phyloP scores from a whole-genome alignment of 1,140 invertebrate genomes.

The Orussus abietinus region DNA sequence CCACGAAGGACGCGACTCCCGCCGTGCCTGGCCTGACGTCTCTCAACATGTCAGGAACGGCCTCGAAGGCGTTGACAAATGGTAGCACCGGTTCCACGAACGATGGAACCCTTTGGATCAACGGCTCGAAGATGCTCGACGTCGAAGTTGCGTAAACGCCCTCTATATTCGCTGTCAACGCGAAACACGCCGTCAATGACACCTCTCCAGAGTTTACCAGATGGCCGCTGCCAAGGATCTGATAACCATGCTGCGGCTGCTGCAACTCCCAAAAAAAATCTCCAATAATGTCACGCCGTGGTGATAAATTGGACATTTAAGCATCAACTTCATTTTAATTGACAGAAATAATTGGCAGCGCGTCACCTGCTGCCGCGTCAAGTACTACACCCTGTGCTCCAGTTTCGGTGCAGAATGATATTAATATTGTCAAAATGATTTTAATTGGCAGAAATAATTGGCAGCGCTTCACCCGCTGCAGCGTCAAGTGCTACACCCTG shows the following conservation, averaged over 20 bases:
- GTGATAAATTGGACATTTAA: too few species aligned
- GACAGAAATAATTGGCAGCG: too few species aligned
- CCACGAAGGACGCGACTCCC: not conserved
- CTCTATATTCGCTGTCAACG: not conserved
- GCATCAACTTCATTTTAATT: too few species aligned
- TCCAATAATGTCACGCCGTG: too few species aligned
- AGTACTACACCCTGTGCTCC: too few species aligned
- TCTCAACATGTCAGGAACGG: conserved; percentile 7
- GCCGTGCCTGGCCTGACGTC: not conserved
- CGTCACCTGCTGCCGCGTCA: too few species aligned
- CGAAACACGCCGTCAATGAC: conserved; percentile 6
- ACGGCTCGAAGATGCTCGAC: not conserved
- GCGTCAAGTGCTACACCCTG: too few species aligned
- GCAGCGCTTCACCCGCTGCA: too few species aligned
- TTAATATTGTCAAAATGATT: too few species aligned
- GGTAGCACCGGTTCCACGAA: not conserved
- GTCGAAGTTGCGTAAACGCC: not conserved
- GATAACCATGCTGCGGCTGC: not conserved
- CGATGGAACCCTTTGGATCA: not conserved
- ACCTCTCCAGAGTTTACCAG: not conserved
- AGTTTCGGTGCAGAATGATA: too few species aligned
- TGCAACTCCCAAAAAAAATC: too few species aligned
- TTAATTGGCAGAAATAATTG: too few species aligned
- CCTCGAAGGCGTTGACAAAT: conserved; percentile 10
- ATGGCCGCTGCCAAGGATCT: not conserved